These are phyloP conservation scores for Rhinichthys osculus DNA, from an alignment of 2,797 vertebrate genomes.

Conservation along the genomic window DNA sequence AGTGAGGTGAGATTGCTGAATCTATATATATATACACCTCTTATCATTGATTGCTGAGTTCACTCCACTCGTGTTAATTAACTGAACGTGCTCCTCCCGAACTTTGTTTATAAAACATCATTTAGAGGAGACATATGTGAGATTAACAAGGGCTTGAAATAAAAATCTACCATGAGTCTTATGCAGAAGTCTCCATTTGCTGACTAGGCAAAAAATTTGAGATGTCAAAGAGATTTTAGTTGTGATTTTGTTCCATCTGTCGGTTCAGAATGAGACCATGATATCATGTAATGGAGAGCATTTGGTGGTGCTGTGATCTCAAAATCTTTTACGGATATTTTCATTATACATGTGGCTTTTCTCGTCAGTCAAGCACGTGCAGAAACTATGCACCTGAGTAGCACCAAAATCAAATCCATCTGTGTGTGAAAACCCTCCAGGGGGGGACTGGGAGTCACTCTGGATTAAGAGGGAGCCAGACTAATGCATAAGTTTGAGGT, in stretches of 20 bases:
- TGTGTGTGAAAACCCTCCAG: constrained; percentile 46
- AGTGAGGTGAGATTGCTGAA: too few species aligned
- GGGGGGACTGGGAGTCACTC: constrained; percentile 39
- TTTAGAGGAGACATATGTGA: background rate
- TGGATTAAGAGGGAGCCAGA: constrained; percentile 47
- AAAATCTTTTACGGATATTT: constrained; percentile 32
- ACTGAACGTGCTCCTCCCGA: too few species aligned
- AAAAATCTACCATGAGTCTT: background rate
- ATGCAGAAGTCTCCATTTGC: background rate
- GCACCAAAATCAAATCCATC: constrained; percentile 55
- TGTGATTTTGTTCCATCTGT: background rate
- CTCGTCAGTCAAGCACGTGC: constrained; percentile 4
- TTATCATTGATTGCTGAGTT: too few species aligned
- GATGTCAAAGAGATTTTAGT: background rate
- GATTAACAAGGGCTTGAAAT: background rate
- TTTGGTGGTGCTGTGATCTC: constrained; percentile 28
- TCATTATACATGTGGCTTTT: constrained; percentile 13
- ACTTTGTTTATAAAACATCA: too few species aligned
- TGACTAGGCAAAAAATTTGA: background rate
- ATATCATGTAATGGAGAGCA: background rate
- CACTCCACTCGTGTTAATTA: too few species aligned
- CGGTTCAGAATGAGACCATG: constrained; percentile 18
- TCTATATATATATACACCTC: too few species aligned
- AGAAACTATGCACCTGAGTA: constrained; percentile 34
- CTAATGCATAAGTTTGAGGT: constrained; percentile 39